Conservation (phyloP, 2,113 vertebrate genomes). For the Baryphthengus martii region DNA sequence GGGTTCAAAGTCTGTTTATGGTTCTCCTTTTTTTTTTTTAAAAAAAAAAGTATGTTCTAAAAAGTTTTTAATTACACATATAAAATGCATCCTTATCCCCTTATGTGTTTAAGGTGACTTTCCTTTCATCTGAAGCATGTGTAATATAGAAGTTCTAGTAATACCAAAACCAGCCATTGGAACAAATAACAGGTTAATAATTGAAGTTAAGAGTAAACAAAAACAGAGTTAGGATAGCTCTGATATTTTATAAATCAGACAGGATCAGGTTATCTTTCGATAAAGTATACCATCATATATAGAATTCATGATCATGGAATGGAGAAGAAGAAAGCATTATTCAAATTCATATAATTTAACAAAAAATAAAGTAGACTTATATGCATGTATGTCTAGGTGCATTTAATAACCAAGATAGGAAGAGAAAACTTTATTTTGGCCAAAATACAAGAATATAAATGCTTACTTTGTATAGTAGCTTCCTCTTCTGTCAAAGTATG, state of each 20-base stretch:
- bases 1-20: not conserved
- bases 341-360: not conserved
- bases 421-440: not conserved
- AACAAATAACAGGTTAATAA: not conserved
- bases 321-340: not conserved
- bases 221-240: not conserved
- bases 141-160: not conserved
- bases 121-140: not conserved
- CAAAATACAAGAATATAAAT: constrained; percentile 31
- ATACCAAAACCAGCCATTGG: not conserved
- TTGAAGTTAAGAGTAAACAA: not conserved
- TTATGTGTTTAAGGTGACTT: not conserved
- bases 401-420: not conserved
- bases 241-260: not conserved
- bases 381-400: not conserved
- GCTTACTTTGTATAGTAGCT: constrained; percentile 65
- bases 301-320: not conserved
- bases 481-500: constrained; percentile 55
- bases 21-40: not conserved
- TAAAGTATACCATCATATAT: not conserved
- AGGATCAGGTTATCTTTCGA: not conserved
- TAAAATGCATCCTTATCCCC: not conserved
- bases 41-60: not conserved
- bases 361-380: not conserved
- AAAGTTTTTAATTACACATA: not conserved